Conservation (phyloP, 2,888 invertebrate genomes). For the Melolontha melolontha region DNA sequence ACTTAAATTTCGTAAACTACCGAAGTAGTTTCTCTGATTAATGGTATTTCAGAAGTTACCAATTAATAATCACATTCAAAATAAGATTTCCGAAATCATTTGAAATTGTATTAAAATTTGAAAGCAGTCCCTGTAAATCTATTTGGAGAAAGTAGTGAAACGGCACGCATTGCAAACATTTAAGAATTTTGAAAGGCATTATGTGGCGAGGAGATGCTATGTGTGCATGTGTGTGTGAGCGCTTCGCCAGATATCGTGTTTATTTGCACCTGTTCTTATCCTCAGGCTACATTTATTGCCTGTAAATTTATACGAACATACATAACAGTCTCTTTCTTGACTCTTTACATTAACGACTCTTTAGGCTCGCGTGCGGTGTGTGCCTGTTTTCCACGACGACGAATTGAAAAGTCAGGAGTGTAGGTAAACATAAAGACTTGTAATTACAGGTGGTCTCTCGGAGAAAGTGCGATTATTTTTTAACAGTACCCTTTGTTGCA, state of each 20-base stretch:
- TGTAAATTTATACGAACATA: constrained; percentile 17
- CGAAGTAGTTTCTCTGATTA: too few species aligned
- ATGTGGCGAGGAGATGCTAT: constrained; percentile 12
- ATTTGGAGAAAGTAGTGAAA: constrained; percentile 30
- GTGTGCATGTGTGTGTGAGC: constrained; percentile 16
- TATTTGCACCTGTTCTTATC: constrained; percentile 32
- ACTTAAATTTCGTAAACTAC: too few species aligned
- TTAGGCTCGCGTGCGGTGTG: constrained; percentile 8
- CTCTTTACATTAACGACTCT: background rate
- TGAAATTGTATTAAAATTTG: constrained; percentile 28
- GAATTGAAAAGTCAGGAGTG: constrained; percentile 23
- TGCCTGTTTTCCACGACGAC: constrained; percentile 3
- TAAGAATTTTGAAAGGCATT: constrained; percentile 35
- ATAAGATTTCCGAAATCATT: constrained; percentile 7
- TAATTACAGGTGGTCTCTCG: constrained; percentile 20
- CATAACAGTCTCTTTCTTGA: background rate
- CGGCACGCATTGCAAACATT: constrained; percentile 29
- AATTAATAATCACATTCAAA: constrained; percentile 6
- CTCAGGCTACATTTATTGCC: constrained; percentile 10
- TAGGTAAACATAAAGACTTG: constrained; percentile 33
- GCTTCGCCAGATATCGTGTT: constrained; percentile 14
- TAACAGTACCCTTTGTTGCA: background rate
- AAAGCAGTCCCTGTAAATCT: constrained; percentile 26
- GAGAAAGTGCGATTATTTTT: constrained; percentile 23
- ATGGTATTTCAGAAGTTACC: background rate